A percentile compares a stretch with the other conserved stretches of the same genome.
Conservation (phyloP, 2,888 invertebrate species). For the Brachyopa scutellaris region DNA sequence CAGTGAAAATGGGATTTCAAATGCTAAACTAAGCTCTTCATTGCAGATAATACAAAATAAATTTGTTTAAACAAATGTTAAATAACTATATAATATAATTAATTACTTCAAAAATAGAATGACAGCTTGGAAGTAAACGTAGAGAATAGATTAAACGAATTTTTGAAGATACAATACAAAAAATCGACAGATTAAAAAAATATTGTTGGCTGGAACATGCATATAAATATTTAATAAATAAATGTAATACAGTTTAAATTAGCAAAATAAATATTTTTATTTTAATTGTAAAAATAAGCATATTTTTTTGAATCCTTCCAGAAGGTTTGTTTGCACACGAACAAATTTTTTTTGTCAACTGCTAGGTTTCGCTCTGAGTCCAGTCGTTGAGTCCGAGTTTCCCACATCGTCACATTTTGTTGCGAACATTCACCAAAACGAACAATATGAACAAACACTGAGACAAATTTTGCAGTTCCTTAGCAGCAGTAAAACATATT, state of each 20-base stretch:
- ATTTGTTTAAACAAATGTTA: not conserved
- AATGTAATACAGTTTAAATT: conserved; percentile 47
- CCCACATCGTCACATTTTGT: too few species aligned
- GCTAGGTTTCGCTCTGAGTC: too few species aligned
- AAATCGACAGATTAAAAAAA: conserved; percentile 42
- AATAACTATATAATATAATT: conserved; percentile 5
- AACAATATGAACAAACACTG: too few species aligned
- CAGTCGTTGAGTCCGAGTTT: too few species aligned
- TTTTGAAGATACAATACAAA: conserved; percentile 23
- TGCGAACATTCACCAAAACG: too few species aligned
- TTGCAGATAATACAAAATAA: not conserved
- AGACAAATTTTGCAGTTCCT: too few species aligned
- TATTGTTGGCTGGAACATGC: conserved; percentile 13
- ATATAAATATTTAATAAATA: conserved; percentile 28
- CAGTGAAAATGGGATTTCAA: not conserved
- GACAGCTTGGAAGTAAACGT: conserved; percentile 7
- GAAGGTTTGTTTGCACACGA: too few species aligned
- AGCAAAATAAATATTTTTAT: conserved; percentile 46
- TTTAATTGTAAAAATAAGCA: conserved; percentile 15
- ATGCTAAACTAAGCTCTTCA: conserved; percentile 9
- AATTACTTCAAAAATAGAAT: not conserved
- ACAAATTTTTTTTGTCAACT: too few species aligned
- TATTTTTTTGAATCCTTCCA: not conserved
- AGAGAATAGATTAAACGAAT: conserved; percentile 26
- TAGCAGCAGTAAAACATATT: too few species aligned